Evolutionary conservation across 2,888 invertebrate species (phyloP), one percentile per base, ranked within the genome.

Genomic region (Cosmorhoe ocellata): DNA sequence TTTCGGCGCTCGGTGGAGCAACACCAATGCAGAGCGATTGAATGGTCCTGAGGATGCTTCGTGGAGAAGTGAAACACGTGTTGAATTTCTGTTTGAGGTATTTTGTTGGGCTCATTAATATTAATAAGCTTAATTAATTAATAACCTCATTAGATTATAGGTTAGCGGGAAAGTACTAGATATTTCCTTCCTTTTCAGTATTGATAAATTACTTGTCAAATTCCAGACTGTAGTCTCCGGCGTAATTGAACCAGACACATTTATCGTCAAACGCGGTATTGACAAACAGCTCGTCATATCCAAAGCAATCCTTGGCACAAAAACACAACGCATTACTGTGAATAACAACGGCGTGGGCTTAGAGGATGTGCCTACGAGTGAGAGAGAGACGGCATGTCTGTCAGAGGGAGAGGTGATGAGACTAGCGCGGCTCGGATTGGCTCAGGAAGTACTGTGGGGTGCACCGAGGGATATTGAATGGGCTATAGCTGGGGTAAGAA

Each of bases 381-480:
- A 91, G 12, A 69, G 83, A 0, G 67, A 66, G 0, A 66, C 76
- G 13, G 69, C 92, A 10, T 94, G 94, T 66, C 65, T 96, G 18
- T 79, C 85, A 0, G 91, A 93, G 34, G 74, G 79, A 0, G 87
- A 92, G 49, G 90, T 91, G 13, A 51, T 94, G 3, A 76, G 76
- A 53, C 71, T 96, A 40, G 94, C 92, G 1, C 55, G 59, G 28
- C 58, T 82, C 0, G 88, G 83, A 7, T 70, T 93, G 1, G 63
- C 83, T 11, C 84, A 96, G 55, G 96, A 97, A 72, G 78, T 89
- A 32, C 71, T 92, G 11, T 96, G 94, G 85, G 94, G 94, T 0
- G 91, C 91, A 1, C 92, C 94, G 0, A 90, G 95, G 59, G 96
- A 97, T 70, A 93, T 97, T 45, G 97, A 97, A 79, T 97, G 96